Conservation (phyloP, 53 echinoderm and acorn worm species). For the Holothuria leucospilota region DNA sequence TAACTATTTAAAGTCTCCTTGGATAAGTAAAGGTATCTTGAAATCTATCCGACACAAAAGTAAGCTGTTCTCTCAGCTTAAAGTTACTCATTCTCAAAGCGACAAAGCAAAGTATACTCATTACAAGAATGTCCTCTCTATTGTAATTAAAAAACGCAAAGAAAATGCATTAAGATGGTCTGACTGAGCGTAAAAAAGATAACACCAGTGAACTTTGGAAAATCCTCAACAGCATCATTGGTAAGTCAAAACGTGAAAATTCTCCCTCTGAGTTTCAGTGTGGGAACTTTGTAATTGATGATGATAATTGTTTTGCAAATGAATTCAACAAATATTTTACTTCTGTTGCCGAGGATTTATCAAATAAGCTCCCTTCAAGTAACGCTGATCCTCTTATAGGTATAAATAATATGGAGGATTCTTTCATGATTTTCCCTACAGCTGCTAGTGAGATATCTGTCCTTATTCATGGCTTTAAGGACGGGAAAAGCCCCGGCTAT, state of each 20-base stretch:
- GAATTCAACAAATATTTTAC: constrained; percentile 25
- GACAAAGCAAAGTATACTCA: not conserved
- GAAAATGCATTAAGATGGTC: constrained; percentile 16
- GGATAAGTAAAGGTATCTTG: not conserved
- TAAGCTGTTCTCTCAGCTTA: constrained; percentile 5
- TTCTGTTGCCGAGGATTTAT: not conserved
- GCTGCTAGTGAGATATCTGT: constrained; percentile 10
- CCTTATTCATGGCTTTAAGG: constrained; percentile 12
- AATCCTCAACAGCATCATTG: not conserved
- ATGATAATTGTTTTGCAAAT: constrained; percentile 24
- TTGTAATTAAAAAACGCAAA: constrained; percentile 19
- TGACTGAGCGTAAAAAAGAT: constrained; percentile 1
- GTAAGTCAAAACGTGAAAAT: constrained; percentile 4
- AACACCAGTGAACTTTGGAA: not conserved
- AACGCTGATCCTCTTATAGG: not conserved
- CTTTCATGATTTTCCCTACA: constrained; percentile 17
- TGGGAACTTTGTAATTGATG: constrained; percentile 15
- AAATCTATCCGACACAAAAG: not conserved
- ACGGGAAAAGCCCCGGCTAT: not conserved
- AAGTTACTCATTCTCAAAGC: not conserved
- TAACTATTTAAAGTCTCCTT: constrained; percentile 5
- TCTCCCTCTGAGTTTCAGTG: constrained; percentile 11
- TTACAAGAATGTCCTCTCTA: not conserved
- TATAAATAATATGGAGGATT: constrained; percentile 14
- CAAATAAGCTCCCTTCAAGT: too few species aligned